Base-by-base conservation (phyloP, 1,140 invertebrate genomes). In the Aphaenogaster floridana region DNA sequence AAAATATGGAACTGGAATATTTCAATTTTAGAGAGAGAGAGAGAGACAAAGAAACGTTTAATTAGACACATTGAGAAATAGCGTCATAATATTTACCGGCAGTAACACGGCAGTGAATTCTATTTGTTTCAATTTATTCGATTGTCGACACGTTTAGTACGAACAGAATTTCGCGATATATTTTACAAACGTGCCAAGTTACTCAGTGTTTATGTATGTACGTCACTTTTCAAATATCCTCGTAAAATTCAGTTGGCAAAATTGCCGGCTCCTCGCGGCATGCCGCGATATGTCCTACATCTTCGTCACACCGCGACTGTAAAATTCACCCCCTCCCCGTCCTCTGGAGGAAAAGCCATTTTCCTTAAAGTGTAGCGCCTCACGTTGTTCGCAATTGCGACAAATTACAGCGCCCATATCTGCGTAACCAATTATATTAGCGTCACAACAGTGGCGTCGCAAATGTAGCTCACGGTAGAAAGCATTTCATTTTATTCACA, bases 161-260 rank as follows among this genome's bases (percentile, higher is more conserved):
- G 34, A 76, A 48, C 39, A 61, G 68, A 83, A 74, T 76, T 76
- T 74, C 8, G 28, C 68, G 42, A 84, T 76, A 61, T 61, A 45
- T 84, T 61, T 84, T 84, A 61, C 69, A 74, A 74, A 83, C 28
- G 66, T 68, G 80, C 52, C 36, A 50, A 69, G 50, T 84, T 84
- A 61, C 68, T 74, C 45, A 39, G 28, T 74, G 80, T 48, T 72
- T 83, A 83, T 72, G 28, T 84, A 63, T 42, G 28, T 39, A 48
- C 80, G 54, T 84, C 66, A 59, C 48, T 81, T 28, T 54, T 74
- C 68, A 94, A 94, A 94, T 94, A 94, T 91, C 89, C 89, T 94
- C 93, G 91, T 94, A 94, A 94, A 95, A 93, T 94, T 92, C 87
- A 89, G 85, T 88, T 69, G 77, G 86, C 87, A 91, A 90, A 92